A percentile compares a stretch with the other conserved stretches of the same genome.
Evolutionary conservation across 2,797 vertebrate genomes (phyloP).

Genomic region (Botia almorhae): DNA sequence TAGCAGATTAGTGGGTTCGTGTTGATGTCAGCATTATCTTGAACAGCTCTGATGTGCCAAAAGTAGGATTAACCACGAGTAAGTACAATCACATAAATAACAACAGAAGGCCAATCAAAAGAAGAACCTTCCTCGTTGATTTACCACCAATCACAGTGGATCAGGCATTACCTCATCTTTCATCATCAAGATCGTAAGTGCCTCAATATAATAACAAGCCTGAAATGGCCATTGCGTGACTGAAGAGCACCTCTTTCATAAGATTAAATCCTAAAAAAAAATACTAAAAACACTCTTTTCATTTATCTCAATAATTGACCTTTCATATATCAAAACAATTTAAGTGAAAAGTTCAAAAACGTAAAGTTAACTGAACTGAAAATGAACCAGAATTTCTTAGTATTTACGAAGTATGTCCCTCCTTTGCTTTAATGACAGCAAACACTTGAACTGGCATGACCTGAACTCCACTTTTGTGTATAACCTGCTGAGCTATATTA

Average conservation of each 20-base stretch:
- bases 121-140: constrained; percentile 31
- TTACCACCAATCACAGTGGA: constrained; percentile 53
- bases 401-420: neutral
- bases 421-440: neutral
- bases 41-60: constrained; percentile 25
- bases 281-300: neutral
- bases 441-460: neutral
- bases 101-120: constrained; percentile 31
- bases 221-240: constrained; percentile 39
- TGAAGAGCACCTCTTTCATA: constrained; percentile 17
- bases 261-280: constrained; percentile 2
- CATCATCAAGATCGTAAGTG: constrained; percentile 59
- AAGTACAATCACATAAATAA: constrained; percentile 37
- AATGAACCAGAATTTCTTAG: neutral
- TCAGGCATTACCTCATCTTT: constrained; percentile 61
- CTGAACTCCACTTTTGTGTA: neutral
- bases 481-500: neutral
- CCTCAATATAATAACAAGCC: constrained; percentile 53
- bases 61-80: constrained; percentile 36
- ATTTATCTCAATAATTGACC: neutral
- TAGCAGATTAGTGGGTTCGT: constrained; percentile 35
- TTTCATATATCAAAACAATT: neutral
- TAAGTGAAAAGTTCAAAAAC: neutral
- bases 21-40: constrained; percentile 40
- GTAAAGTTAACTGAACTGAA: neutral